Percentiles rank a stretch among this genome's conserved stretches.
phyloP scores from a whole-genome alignment of 2,797 vertebrate species.

The Pseudochirops cupreus region DNA sequence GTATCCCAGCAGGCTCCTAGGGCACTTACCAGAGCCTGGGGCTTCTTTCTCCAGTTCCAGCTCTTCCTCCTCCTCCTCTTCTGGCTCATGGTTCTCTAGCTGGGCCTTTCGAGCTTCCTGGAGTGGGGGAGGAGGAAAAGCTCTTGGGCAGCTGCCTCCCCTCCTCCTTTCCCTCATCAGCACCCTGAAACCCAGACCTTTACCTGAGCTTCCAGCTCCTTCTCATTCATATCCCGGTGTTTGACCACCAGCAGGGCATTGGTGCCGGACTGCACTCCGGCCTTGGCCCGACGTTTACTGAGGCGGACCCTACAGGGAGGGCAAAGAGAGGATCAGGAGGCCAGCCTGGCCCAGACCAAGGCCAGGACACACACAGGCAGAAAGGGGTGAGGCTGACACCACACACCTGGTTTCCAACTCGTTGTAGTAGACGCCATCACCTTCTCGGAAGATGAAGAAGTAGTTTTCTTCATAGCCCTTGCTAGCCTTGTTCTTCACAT shows the following conservation, averaged over 20 bases:
- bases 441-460: slow-evolving; percentile 97
- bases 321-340: neutral
- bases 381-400: neutral
- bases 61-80: slow-evolving; percentile 97
- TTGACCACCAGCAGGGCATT: slow-evolving; percentile 97
- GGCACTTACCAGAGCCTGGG: slow-evolving; percentile 89
- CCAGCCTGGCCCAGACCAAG: neutral
- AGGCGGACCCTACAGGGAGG: slow-evolving; percentile 90
- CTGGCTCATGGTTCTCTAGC: slow-evolving; percentile 97
- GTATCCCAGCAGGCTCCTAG: neutral
- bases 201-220: slow-evolving; percentile 97
- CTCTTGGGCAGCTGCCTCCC: neutral
- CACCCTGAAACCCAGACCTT: neutral
- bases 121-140: neutral
- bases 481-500: slow-evolving; percentile 98
- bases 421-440: slow-evolving; percentile 97
- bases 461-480: slow-evolving; percentile 99
- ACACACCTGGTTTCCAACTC: slow-evolving; percentile 94
- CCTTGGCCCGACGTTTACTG: slow-evolving; percentile 96
- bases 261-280: slow-evolving; percentile 95
- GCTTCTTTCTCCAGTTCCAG: slow-evolving; percentile 89
- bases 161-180: neutral
- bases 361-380: neutral
- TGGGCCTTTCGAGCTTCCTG: slow-evolving; percentile 96
- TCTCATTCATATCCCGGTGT: slow-evolving; percentile 98